These are phyloP conservation scores for Cuniculus paca DNA, from an alignment of 2,797 vertebrate species.

Conservation along the genomic window DNA sequence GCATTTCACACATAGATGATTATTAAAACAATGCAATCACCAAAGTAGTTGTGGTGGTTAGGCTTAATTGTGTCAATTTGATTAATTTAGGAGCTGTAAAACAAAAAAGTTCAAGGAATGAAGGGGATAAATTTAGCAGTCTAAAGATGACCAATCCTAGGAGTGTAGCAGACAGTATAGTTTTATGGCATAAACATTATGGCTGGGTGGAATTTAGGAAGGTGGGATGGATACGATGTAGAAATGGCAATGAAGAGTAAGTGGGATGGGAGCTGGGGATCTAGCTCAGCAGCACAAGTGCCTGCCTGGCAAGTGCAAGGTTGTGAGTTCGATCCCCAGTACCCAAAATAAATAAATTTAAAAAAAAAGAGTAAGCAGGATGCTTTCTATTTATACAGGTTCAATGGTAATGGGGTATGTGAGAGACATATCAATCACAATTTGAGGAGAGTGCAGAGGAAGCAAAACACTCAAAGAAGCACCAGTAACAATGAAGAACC, in stretches of 20 bases:
- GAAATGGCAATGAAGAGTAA: conserved; percentile 48
- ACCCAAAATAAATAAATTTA: too few relatives aligned
- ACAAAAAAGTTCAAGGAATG: conserved; percentile 24
- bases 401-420: conserved; percentile 10
- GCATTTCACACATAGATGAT: conserved; percentile 52
- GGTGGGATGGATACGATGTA: background rate
- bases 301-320: too few relatives aligned
- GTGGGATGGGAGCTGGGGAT: too few relatives aligned
- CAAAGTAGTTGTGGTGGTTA: background rate
- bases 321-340: too few relatives aligned
- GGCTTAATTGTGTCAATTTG: background rate
- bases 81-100: background rate
- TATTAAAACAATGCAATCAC: conserved; percentile 39
- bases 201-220: background rate
- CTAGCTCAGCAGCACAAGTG: too few relatives aligned
- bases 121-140: background rate
- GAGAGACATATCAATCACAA: background rate
- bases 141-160: background rate
- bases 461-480: conserved; percentile 27
- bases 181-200: conserved; percentile 48
- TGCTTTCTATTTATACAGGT: background rate
- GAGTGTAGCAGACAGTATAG: background rate
- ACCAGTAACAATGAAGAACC: conserved; percentile 57
- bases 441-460: conserved; percentile 7
- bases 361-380: conserved; percentile 39